Base-by-base conservation (phyloP, 2,888 invertebrate genomes). In the Mechanitis messenoides region DNA sequence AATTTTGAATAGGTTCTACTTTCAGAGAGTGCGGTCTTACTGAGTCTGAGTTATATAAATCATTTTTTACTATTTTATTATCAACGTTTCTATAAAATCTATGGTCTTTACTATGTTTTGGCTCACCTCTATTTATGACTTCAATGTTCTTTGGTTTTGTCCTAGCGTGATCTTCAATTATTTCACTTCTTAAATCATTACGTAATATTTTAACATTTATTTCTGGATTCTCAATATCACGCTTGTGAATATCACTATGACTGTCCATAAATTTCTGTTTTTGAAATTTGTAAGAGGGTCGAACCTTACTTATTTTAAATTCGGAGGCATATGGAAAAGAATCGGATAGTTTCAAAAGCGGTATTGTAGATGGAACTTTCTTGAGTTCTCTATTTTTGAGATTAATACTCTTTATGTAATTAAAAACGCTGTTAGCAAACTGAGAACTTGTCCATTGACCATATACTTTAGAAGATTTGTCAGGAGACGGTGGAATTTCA, bases 381-480 rank as follows among this genome's bases (percentile, higher is more conserved):
- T 71, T 78, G n/a, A 71, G 67, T 45, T 80, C 78, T 63, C 70
- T 79, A 6, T 75, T 72, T 50, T 80, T 73, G 55, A 76, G 75
- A 61, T 85, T 84, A 1, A 81, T 81, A 61, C 73, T 83, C 76
- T 86, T 87, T 0, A 90, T 68, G 69, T 86, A 86, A 74, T 85
- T 83, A 65, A 88, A 74, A 33, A 88, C 87, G 61, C 70, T 84
- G 1, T 81, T 81, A 11, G 85, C 85, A 71, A 83, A 87, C 69
- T 82, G 84, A 1, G 85, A 81, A 69, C 81, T 80, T 6, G 83
- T 81, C 86, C 86, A 86, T 66, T 87, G 85, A 2, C 85, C 85
- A 61, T 83, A 86, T 9, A 83, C 79, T 68, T 81, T 81, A 9
- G 70, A 69, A 65, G 80, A 75, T 59, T 73, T 74, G 35, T 73